phyloP scores from a whole-genome alignment of 2,797 vertebrate genomes.

The Gymnocypris eckloni region DNA sequence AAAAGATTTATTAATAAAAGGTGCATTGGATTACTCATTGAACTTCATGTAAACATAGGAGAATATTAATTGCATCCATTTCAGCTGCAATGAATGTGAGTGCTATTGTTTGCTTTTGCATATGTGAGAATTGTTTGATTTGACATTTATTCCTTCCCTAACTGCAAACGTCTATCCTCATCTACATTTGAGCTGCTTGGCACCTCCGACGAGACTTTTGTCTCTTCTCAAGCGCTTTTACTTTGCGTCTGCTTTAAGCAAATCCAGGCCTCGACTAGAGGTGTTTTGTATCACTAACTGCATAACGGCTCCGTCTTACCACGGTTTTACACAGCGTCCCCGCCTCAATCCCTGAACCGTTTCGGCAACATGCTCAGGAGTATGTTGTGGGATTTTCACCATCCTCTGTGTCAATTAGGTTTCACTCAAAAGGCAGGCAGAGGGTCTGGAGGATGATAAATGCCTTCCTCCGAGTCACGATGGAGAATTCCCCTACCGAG shows the following conservation, averaged over 20 bases:
- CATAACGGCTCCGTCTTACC: conserved; percentile 34
- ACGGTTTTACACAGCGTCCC: conserved; percentile 26
- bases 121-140: background rate
- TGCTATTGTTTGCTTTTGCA: background rate
- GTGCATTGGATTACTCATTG: background rate
- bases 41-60: background rate
- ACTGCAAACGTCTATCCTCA: background rate
- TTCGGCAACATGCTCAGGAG: conserved; percentile 52
- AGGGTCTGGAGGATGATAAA: conserved; percentile 70
- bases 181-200: background rate
- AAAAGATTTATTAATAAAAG: background rate
- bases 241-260: conserved; percentile 44
- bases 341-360: conserved; percentile 54
- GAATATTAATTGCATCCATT: background rate
- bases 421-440: conserved; percentile 68
- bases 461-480: conserved; percentile 56
- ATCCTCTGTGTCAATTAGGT: conserved; percentile 65
- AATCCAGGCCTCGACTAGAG: conserved; percentile 12
- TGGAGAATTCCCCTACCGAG: conserved; percentile 45
- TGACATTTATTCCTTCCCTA: background rate
- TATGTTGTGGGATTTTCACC: conserved; percentile 58
- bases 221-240: conserved; percentile 1
- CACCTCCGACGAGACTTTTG: background rate
- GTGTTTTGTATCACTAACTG: conserved; percentile 30
- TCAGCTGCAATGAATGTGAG: background rate